Evolutionary conservation across 2,888 invertebrate genomes (phyloP).

Genomic region (Dynastes hyllus): DNA sequence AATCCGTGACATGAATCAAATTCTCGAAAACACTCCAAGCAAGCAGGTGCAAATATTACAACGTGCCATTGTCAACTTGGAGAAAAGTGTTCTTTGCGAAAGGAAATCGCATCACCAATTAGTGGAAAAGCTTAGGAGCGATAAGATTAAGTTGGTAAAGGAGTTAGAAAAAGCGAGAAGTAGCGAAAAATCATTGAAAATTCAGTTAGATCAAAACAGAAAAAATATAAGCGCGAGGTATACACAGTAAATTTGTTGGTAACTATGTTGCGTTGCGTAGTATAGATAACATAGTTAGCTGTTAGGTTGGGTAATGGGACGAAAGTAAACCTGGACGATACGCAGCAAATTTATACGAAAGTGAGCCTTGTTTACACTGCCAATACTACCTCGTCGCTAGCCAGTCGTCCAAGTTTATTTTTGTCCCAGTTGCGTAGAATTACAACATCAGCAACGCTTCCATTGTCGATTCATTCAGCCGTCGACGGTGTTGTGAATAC

Average conservation of each 20-base stretch:
- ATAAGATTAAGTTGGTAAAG: conserved; percentile 66
- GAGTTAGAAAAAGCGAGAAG: conserved; percentile 65
- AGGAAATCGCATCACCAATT: conserved; percentile 69
- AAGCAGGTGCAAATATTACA: conserved; percentile 60
- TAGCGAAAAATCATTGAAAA: conserved; percentile 60
- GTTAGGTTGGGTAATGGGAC: no score
- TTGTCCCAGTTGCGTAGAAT: no score
- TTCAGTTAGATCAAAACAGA: conserved; percentile 49
- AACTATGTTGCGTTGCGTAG: no score
- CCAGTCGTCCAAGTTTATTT: no score
- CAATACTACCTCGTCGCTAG: no score
- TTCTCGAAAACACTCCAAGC: conserved; percentile 58
- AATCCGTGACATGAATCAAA: conserved; percentile 55
- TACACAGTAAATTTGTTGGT: not conserved
- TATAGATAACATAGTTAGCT: no score
- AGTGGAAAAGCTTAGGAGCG: conserved; percentile 69
- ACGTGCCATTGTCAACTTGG: conserved; percentile 69
- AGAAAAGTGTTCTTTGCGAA: conserved; percentile 69
- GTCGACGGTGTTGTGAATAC: no score
- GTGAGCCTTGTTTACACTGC: no score
- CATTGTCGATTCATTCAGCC: no score
- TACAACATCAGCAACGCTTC: no score
- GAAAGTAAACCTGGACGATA: no score
- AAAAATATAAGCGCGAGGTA: conserved; percentile 9
- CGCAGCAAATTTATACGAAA: no score